Evolutionary conservation across 2,113 vertebrate genomes (phyloP).

Genomic region (Perca schrenkii): DNA sequence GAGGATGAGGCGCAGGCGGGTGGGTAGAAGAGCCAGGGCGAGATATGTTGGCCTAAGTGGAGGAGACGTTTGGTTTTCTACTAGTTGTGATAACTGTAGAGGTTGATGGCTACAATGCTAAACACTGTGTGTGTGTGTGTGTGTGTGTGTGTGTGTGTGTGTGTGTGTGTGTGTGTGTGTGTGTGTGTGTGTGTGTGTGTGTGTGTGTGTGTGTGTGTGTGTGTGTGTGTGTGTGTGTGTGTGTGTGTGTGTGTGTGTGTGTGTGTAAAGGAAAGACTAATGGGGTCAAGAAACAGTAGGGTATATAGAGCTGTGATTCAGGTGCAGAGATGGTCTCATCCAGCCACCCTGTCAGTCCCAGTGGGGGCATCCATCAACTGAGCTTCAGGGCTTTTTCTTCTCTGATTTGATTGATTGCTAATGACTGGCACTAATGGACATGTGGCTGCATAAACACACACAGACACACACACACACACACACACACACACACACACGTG

Average conservation of each 20-base stretch:
- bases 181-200: conserved; percentile 1
- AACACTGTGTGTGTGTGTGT: neutral
- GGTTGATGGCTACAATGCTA: neutral
- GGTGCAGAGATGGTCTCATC: conserved; percentile 53
- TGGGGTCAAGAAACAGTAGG: conserved; percentile 37
- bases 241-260: conserved; percentile 14
- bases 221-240: conserved; percentile 24
- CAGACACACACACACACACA: conserved; percentile 26
- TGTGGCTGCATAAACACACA: conserved; percentile 39
- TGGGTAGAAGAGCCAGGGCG: conserved; percentile 9
- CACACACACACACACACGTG: conserved; percentile 30
- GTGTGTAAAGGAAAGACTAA: conserved; percentile 43
- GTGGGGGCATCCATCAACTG: conserved; percentile 62
- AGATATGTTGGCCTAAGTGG: conserved; percentile 18
- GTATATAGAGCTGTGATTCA: conserved; percentile 36
- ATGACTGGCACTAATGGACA: conserved; percentile 52
- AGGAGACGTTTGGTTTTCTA: conserved; percentile 26
- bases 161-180: conserved; percentile 29
- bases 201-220: neutral
- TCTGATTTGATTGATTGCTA: conserved; percentile 66
- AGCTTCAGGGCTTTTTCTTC: conserved; percentile 35
- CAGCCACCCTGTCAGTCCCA: conserved; percentile 44
- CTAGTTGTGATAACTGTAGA: neutral
- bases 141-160: conserved; percentile 40
- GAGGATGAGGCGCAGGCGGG: conserved; percentile 31